These are phyloP conservation scores for Acyrthosiphon pisum DNA, from an alignment of 1,140 invertebrate genomes.

Conservation along the genomic window DNA sequence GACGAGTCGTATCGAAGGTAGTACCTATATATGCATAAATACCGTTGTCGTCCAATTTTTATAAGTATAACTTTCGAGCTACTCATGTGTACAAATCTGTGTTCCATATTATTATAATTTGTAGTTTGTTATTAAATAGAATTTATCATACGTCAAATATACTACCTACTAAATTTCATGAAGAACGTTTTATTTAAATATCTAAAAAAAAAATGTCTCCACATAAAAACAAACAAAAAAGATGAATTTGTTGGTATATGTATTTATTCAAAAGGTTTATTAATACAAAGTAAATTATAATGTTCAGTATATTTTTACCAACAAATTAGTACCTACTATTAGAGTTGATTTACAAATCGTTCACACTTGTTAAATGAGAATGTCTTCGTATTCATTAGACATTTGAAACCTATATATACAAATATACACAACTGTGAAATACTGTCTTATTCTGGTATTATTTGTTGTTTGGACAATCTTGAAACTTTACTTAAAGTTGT, in stretches of 20 bases:
- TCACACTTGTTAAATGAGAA: neutral
- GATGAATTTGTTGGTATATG: neutral
- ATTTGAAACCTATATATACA: neutral
- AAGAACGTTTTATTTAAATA: neutral
- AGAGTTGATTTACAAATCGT: neutral
- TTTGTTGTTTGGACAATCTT: neutral
- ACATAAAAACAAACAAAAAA: neutral
- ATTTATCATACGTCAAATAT: neutral
- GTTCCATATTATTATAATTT: too few species aligned
- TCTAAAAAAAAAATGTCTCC: too few species aligned
- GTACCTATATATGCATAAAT: neutral
- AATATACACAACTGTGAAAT: neutral
- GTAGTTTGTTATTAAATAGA: too few species aligned
- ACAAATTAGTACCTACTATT: constrained; percentile 19
- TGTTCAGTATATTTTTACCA: neutral
- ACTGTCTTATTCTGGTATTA: neutral
- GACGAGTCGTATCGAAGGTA: neutral
- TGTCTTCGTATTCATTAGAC: neutral
- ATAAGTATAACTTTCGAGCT: too few species aligned
- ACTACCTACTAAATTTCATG: neutral
- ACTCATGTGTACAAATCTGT: too few species aligned
- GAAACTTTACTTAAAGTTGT: neutral
- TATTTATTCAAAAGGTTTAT: neutral
- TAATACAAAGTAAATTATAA: too few species aligned
- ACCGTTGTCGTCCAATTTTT: too few species aligned